Base-by-base conservation (phyloP, 2,888 invertebrate genomes). In the Ornithoptera priamus region DNA sequence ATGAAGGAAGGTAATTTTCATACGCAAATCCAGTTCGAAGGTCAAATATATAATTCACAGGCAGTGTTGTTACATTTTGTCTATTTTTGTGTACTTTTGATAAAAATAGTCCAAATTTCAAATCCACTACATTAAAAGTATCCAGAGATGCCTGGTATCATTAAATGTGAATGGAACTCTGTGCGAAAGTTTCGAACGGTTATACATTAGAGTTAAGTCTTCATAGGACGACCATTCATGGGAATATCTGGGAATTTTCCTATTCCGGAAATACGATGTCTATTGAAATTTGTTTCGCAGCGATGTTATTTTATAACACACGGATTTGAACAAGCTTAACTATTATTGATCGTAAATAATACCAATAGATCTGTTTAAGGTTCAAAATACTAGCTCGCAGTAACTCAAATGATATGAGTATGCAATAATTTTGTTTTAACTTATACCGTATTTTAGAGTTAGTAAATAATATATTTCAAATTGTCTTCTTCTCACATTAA, bases 111-210 rank as follows among this genome's bases (percentile, higher is more conserved):
- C 15, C 5, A 46, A 3, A 20, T n/a, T 56, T 56, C 7, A 4
- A 56, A 5, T 7, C 1, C 56, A 2, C 18, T 6, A 39, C 39
- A 39, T 39, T 39, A 61, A 61, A 61, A 62, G n/a, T n/a, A 36
- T 60, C 8, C 12, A 39, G 3, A 18, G 8, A 24, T 18, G 66
- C 62, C 60, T 60, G 61, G 46, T 61, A 67, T 70, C 64, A 67
- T 70, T 67, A 61, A 61, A 46, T 61, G 64, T 64, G 67, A 67
- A 67, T 57, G 60, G 60, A 64, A 57, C 67, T 70, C 50, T 58
- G 67, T 42, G 67, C 64, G 64, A 56, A 70, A 70, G 64, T 57
- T 67, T 46, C 63, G 56, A 61, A 30, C 60, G 50, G 12, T 30
- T 53, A 63, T 30, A 46, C 59, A 63, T 70, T 70, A 63, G 46